Evolutionary conservation across 2,113 vertebrate species (phyloP).

Genomic region (Apus apus): DNA sequence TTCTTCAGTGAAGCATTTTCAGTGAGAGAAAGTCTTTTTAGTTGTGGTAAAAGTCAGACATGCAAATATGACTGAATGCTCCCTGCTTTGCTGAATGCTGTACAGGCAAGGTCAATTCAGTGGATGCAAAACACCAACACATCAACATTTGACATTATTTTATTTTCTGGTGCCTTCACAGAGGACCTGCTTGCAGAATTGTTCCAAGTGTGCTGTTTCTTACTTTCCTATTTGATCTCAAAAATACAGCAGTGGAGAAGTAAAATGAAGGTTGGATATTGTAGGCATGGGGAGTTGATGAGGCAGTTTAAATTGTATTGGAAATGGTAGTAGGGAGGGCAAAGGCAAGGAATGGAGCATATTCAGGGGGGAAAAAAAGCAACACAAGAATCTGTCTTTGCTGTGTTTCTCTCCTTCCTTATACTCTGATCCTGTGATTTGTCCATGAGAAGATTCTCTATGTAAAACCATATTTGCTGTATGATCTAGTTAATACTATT

Average conservation of each 20-base stretch:
- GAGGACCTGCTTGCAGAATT: background rate
- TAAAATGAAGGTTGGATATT: background rate
- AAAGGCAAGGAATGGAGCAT: background rate
- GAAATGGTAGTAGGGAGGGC: background rate
- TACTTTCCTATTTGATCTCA: background rate
- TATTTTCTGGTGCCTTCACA: background rate
- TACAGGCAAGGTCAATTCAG: background rate
- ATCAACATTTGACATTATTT: background rate
- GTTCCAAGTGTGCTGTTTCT: background rate
- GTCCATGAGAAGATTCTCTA: background rate
- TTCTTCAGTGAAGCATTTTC: background rate
- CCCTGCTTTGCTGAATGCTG: background rate
- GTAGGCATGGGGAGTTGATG: background rate
- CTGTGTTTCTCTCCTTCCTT: background rate
- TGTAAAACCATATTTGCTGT: background rate
- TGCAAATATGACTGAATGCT: background rate
- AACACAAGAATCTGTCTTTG: background rate
- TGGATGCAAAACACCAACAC: background rate
- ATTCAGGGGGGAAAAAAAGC: background rate
- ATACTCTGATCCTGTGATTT: fast-evolving
- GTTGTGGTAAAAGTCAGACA: background rate
- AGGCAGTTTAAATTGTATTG: background rate
- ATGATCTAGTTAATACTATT: background rate
- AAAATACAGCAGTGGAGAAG: background rate
- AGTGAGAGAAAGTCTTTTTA: background rate